phyloP scores from a whole-genome alignment of 2,888 invertebrate species.

The Amorpha juglandis region DNA sequence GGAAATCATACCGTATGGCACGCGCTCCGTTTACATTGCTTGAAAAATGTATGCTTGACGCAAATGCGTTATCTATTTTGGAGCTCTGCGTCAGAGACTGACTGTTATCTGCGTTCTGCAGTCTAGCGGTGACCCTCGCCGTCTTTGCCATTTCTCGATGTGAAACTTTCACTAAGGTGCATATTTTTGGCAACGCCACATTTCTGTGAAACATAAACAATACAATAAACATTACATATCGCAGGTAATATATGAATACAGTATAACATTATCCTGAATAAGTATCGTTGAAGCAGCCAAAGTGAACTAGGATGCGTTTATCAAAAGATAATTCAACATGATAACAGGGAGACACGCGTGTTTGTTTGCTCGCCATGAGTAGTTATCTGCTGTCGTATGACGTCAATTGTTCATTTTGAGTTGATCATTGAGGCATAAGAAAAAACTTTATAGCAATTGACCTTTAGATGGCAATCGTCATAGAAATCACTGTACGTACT shows the following conservation, averaged over 20 bases:
- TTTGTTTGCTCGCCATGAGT: conserved; percentile 60
- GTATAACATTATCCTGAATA: conserved; percentile 2
- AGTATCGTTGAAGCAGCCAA: conserved; percentile 29
- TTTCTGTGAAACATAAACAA: not conserved
- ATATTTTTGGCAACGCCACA: conserved; percentile 23
- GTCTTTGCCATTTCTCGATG: conserved; percentile 50
- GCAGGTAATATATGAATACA: not conserved
- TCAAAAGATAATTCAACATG: conserved; percentile 53
- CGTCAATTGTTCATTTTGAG: conserved; percentile 63
- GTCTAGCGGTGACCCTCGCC: conserved; percentile 72
- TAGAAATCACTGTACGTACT: not conserved
- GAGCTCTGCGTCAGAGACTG: conserved; percentile 78
- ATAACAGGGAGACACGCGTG: conserved; percentile 60
- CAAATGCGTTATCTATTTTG: conserved; percentile 84
- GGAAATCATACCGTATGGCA: conserved; percentile 73
- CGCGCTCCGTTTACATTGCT: conserved; percentile 74
- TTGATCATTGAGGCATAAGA: conserved; percentile 46
- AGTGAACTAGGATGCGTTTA: conserved; percentile 50
- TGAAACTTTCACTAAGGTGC: conserved; percentile 37
- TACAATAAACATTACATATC: too few species aligned
- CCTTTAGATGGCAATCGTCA: conserved; percentile 27
- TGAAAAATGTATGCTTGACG: conserved; percentile 82
- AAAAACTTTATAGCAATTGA: conserved; percentile 45
- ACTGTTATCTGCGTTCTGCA: conserved; percentile 75
- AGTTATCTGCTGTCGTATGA: conserved; percentile 56